Evolutionary conservation across 2,888 invertebrate genomes (phyloP).

Genomic region (Hirtodrosophila cameraria): DNA sequence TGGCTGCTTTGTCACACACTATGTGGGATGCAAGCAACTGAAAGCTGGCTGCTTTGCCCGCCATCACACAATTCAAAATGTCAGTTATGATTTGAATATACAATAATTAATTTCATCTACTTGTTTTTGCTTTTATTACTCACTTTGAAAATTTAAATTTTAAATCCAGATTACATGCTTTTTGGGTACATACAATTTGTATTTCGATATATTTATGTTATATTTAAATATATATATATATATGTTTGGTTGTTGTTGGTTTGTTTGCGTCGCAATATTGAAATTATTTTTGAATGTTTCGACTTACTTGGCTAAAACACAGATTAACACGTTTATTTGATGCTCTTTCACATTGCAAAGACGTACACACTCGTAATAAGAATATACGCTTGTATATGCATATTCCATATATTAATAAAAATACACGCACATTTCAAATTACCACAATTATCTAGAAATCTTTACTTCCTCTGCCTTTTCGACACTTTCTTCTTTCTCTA

Average conservation of each 20-base stretch:
- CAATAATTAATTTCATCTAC: conserved; percentile 55
- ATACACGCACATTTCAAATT: conserved; percentile 63
- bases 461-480: conserved; percentile 13
- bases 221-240: conserved; percentile 41
- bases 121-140: conserved; percentile 75
- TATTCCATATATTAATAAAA: conserved; percentile 48
- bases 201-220: conserved; percentile 55
- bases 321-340: conserved; percentile 76
- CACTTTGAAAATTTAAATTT: conserved; percentile 78
- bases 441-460: conserved; percentile 68
- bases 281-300: conserved; percentile 34
- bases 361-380: conserved; percentile 49
- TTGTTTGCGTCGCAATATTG: conserved; percentile 26
- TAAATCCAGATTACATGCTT: conserved; percentile 77
- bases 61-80: background rate
- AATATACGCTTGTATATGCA: conserved; percentile 20
- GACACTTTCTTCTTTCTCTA: no score
- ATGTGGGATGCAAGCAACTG: background rate
- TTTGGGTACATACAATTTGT: conserved; percentile 72
- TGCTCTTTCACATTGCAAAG: conserved; percentile 54
- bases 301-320: conserved; percentile 79
- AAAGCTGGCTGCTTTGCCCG: conserved; percentile 15
- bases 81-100: conserved; percentile 28
- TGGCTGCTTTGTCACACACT: background rate
- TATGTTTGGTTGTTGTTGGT: conserved; percentile 32